Percentiles rank a stretch among this genome's conserved stretches.
Conservation (phyloP, 2,888 invertebrate genomes). For the Sarcophaga carnaria region DNA sequence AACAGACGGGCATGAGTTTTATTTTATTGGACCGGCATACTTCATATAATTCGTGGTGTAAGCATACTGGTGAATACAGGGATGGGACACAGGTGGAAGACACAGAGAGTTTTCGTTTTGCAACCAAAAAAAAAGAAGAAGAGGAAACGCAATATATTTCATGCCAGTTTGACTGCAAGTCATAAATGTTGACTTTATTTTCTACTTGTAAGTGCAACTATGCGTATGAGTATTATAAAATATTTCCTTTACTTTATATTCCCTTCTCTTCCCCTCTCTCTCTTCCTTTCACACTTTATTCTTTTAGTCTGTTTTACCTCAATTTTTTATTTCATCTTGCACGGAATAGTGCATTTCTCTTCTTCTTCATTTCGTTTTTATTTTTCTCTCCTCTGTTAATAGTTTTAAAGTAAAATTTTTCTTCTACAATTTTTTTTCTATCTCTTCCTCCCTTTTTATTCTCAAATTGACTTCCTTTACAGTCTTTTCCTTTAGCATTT, state of each 20-base stretch:
- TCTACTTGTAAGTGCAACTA: slow-evolving; percentile 56
- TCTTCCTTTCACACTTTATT: neutral
- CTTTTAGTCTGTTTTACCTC: neutral
- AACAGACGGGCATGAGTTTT: too few species aligned
- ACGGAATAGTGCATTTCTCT: neutral
- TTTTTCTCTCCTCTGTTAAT: slow-evolving; percentile 4
- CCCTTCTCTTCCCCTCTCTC: neutral
- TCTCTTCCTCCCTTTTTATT: neutral
- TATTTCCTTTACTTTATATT: slow-evolving; percentile 23
- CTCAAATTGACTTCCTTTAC: neutral
- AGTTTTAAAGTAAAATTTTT: slow-evolving; percentile 24
- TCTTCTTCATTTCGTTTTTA: neutral
- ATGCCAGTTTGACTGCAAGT: slow-evolving; percentile 64
- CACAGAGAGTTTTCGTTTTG: too few species aligned
- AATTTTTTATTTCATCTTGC: neutral
- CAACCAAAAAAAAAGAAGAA: neutral
- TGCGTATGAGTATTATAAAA: slow-evolving; percentile 59
- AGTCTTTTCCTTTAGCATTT: neutral
- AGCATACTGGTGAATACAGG: too few species aligned
- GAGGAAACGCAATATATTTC: slow-evolving; percentile 48
- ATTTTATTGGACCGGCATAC: too few species aligned
- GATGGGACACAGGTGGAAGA: too few species aligned
- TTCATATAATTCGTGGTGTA: too few species aligned
- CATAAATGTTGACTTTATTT: slow-evolving; percentile 68
- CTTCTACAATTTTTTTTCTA: neutral